phyloP scores from a whole-genome alignment of 1,140 invertebrate genomes.

The Pogonomyrmex californicus region DNA sequence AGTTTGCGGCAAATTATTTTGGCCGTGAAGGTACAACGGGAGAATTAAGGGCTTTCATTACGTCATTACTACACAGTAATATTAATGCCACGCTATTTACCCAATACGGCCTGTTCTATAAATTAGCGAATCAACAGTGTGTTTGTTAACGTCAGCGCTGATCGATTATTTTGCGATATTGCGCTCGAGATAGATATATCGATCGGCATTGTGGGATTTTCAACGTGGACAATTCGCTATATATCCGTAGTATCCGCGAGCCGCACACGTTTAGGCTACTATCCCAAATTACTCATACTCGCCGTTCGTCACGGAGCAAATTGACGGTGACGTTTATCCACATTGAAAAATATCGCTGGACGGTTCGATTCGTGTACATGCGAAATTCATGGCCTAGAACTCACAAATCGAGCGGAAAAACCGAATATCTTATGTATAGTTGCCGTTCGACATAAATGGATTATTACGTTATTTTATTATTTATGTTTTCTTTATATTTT shows the following conservation, averaged over 20 bases:
- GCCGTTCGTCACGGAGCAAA: conserved; percentile 33
- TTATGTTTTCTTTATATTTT: neutral
- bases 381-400: conserved; percentile 9
- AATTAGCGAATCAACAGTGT: conserved; percentile 31
- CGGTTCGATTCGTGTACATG: neutral
- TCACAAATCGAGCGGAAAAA: conserved; percentile 3
- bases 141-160: neutral
- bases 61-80: conserved; percentile 37
- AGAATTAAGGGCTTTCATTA: conserved; percentile 30
- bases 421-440: neutral
- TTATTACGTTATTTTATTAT: neutral
- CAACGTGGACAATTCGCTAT: conserved; percentile 30
- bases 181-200: neutral
- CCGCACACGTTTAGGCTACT: conserved; percentile 27
- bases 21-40: neutral
- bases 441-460: neutral
- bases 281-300: conserved; percentile 29
- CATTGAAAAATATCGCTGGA: conserved; percentile 4
- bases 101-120: neutral
- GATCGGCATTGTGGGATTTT: conserved; percentile 10
- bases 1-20: conserved; percentile 31
- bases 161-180: conserved; percentile 49
- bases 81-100: conserved; percentile 31
- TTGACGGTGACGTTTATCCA: conserved; percentile 50
- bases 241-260: neutral